Percentiles rank a stretch among this genome's conserved stretches.
These are phyloP conservation scores for Aphelocoma californica DNA, from an alignment of 2,797 vertebrate genomes.

Conservation along the genomic window DNA sequence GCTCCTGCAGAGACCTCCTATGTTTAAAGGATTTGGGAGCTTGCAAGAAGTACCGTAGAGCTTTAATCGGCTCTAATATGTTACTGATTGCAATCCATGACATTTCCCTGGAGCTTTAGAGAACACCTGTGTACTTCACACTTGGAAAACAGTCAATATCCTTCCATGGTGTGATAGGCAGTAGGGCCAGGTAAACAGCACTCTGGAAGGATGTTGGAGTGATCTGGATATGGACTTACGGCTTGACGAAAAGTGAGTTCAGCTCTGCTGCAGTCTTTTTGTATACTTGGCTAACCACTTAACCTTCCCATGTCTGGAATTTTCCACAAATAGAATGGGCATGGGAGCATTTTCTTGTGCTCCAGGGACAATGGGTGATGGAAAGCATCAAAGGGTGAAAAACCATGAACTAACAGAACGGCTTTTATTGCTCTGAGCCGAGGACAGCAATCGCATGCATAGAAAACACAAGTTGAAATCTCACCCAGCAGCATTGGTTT, in stretches of 20 bases:
- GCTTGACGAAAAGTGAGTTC: neutral
- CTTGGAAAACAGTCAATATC: neutral
- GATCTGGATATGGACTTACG: neutral
- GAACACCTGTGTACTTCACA: neutral
- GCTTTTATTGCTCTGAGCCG: neutral
- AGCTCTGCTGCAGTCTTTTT: neutral
- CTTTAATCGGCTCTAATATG: neutral
- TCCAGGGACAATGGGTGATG: neutral
- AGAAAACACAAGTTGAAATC: neutral
- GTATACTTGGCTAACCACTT: neutral
- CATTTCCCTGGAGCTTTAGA: neutral
- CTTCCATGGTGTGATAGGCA: neutral
- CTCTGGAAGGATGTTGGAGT: neutral
- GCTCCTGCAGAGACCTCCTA: neutral
- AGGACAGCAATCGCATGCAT: neutral
- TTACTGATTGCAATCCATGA: neutral
- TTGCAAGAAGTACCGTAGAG: neutral
- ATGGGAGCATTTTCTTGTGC: neutral
- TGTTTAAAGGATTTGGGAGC: slow-evolving; percentile 12
- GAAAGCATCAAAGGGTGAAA: neutral
- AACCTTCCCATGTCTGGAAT: neutral
- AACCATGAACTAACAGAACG: neutral
- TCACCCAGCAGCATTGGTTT: neutral
- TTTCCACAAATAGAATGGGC: neutral
- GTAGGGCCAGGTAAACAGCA: neutral